A percentile compares a stretch with the other conserved stretches of the same genome.
Conservation (phyloP, 2,113 vertebrate species). For the Myrmophylax atrothorax region DNA sequence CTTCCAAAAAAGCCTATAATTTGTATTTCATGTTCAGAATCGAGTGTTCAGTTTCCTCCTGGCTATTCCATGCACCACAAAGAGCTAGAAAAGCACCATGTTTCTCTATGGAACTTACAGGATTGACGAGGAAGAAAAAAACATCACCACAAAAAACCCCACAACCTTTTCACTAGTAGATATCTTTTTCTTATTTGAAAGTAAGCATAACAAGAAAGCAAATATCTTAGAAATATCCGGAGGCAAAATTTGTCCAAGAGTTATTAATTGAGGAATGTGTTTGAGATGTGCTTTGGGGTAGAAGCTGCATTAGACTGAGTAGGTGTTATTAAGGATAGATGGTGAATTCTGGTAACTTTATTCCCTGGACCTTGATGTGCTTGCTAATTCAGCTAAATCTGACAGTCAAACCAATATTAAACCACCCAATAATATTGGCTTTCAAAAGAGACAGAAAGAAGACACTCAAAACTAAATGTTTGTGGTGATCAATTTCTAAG, state of each 20-base stretch:
- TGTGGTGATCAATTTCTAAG: background rate
- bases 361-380: background rate
- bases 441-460: background rate
- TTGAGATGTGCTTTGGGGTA: background rate
- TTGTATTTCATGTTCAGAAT: background rate
- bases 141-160: background rate
- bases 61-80: background rate
- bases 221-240: background rate
- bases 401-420: background rate
- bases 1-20: background rate
- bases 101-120: background rate
- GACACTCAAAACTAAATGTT: background rate
- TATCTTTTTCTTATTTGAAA: background rate
- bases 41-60: background rate
- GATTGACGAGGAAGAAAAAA: background rate
- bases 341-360: background rate
- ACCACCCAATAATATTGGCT: background rate
- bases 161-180: accelerated
- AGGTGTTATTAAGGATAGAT: background rate
- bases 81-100: background rate
- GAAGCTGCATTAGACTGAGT: background rate
- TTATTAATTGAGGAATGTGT: accelerated
- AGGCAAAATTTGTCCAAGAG: background rate
- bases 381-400: background rate
- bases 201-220: background rate